These are phyloP conservation scores for Hydriomena furcata DNA, from an alignment of 2,888 invertebrate genomes.

Conservation along the genomic window DNA sequence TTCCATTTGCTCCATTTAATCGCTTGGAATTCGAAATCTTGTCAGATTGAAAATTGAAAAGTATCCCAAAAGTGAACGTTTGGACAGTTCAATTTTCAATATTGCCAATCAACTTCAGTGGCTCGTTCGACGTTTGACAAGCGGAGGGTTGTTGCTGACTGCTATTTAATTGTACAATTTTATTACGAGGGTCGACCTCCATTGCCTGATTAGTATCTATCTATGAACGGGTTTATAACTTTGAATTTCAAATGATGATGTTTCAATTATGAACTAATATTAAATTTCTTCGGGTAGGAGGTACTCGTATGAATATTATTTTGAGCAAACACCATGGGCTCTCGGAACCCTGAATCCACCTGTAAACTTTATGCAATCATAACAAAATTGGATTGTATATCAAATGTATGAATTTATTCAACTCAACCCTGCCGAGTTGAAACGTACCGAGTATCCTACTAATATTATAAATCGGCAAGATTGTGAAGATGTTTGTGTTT, in stretches of 20 bases:
- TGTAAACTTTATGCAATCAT: slow-evolving; percentile 25
- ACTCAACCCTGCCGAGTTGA: slow-evolving; percentile 9
- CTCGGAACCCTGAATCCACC: slow-evolving; percentile 6
- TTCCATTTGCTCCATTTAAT: slow-evolving; percentile 42
- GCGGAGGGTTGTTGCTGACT: slow-evolving; percentile 48
- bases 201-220: slow-evolving; percentile 52
- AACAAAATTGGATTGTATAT: slow-evolving; percentile 23
- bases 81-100: slow-evolving; percentile 65
- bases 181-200: slow-evolving; percentile 57
- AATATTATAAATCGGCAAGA: too few relatives aligned
- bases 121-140: slow-evolving; percentile 57
- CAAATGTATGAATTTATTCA: slow-evolving; percentile 22
- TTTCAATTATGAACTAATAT: slow-evolving; percentile 29
- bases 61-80: slow-evolving; percentile 57
- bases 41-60: slow-evolving; percentile 59
- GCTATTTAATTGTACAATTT: slow-evolving; percentile 63
- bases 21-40: slow-evolving; percentile 41
- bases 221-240: slow-evolving; percentile 40
- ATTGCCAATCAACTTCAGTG: slow-evolving; percentile 65
- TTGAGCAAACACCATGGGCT: slow-evolving; percentile 10
- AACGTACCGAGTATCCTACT: too few relatives aligned
- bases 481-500: too few relatives aligned
- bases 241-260: slow-evolving; percentile 42
- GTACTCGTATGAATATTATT: slow-evolving; percentile 18
- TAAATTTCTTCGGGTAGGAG: slow-evolving; percentile 8